Evolutionary conservation across 2,113 vertebrate genomes (phyloP).

Genomic region (Protobothrops flavoviridis): DNA sequence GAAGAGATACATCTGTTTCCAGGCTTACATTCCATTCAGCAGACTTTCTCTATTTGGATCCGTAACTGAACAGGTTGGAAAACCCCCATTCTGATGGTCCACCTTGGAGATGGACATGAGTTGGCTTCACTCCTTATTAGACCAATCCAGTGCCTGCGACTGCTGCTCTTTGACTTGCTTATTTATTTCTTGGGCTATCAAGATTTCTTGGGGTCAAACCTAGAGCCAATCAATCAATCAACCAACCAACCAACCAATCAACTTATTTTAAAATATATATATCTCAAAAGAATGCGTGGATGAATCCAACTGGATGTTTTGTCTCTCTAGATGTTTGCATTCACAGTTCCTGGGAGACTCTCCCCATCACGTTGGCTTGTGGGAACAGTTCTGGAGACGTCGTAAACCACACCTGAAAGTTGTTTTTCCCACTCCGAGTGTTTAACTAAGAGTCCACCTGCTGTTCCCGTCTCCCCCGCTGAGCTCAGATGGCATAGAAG

Average conservation of each 20-base stretch:
- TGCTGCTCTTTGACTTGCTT: background rate
- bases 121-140: background rate
- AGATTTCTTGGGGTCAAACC: background rate
- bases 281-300: background rate
- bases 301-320: background rate
- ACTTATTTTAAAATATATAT: background rate
- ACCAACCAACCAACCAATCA: background rate
- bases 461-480: conserved; percentile 60
- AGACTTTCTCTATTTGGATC: background rate
- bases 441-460: conserved; percentile 64
- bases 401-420: conserved; percentile 63
- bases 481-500: conserved; percentile 58
- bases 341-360: conserved; percentile 1
- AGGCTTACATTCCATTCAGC: background rate
- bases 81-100: background rate
- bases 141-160: background rate
- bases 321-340: background rate
- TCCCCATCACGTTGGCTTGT: background rate
- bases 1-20: background rate
- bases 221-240: background rate
- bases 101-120: too few relatives aligned
- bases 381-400: conserved; percentile 18
- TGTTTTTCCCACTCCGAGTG: conserved; percentile 67
- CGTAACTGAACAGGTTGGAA: background rate
- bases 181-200: background rate